Base-by-base conservation (phyloP, 2,113 vertebrate genomes). In the Salminus brasiliensis region DNA sequence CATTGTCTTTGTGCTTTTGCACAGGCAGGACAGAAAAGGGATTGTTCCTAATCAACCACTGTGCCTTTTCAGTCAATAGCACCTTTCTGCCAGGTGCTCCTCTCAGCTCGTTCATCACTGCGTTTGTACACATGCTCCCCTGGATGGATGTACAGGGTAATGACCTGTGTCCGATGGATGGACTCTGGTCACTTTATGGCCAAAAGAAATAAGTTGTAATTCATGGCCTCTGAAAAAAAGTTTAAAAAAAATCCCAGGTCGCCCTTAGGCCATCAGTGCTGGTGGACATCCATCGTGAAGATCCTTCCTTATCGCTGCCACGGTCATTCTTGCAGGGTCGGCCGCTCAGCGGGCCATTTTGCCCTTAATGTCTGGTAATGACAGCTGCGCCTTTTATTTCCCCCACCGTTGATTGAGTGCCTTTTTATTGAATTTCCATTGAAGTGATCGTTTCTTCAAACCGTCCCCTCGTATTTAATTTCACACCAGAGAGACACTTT, bases 341-440 rank as follows among this genome's bases (percentile, higher is more conserved):
- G 72, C 60, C 47, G 34, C 30, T 52, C 49, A 52, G 68, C 39
- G 39, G 69, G 62, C 18, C 41, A 7, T 73, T 66, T 57, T 67
- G 41, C 63, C 62, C 79, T 45, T 81, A 76, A 82, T 79, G 72
- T 72, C 76, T 71, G 25, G 55, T 85, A 85, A 85, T 21, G 72
- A 82, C 76, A 81, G 68, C 75, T 53, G 67, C 41, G 45, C n/a
- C 67, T 81, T 84, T 84, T 75, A 74, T 74, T 71, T 27, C 79
- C 67, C 59, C 39, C 49, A 55, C 13, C 60, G 80, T 59, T 85
- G 83, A 85, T 79, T 76, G 80, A 85, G 71, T 81, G 72, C 52
- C 72, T 72, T 85, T 81, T 81, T 78, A 81, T 85, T 85, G 83
- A 72, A 81, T 85, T 81, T 79, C 83, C 76, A 76, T 85, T 75